Evolutionary conservation across 2,113 vertebrate genomes (phyloP).

Genomic region (Nerophis ophidion): DNA sequence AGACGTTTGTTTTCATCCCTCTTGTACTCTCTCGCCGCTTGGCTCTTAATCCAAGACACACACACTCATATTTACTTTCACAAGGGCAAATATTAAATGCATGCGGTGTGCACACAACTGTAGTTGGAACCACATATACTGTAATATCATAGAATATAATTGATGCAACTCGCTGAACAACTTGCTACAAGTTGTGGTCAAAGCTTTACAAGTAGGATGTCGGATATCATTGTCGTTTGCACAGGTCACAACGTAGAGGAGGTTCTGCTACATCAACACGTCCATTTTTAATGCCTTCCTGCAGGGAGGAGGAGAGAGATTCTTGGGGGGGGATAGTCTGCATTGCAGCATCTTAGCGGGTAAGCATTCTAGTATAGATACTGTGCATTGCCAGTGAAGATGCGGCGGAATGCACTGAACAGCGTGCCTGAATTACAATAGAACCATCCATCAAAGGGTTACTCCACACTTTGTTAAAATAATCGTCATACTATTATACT

Average conservation of each 20-base stretch:
- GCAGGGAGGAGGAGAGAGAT: constrained; percentile 32
- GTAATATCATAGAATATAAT: too few species aligned
- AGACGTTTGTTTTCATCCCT: constrained; percentile 17
- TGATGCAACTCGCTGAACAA: too few species aligned
- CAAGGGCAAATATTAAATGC: neutral
- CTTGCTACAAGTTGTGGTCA: too few species aligned
- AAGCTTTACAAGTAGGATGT: neutral
- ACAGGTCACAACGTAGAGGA: neutral
- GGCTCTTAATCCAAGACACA: constrained; percentile 42
- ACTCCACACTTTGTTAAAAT: too few species aligned
- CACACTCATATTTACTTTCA: constrained; percentile 15
- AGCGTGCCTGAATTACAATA: too few species aligned
- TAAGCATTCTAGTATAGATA: constrained; percentile 22
- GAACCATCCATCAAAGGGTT: too few species aligned
- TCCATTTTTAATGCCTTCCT: constrained; percentile 34
- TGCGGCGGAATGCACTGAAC: neutral
- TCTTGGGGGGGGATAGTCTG: constrained; percentile 42
- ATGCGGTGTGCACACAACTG: neutral
- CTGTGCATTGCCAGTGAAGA: neutral
- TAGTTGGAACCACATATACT: too few species aligned
- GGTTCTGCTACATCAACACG: constrained; percentile 1
- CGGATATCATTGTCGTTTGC: constrained; percentile 1
- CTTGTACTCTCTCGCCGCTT: constrained; percentile 18
- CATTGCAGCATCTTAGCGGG: constrained; percentile 50
- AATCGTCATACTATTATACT: too few species aligned